Conservation (phyloP, 2,888 invertebrate genomes). For the Tiliacea citrago region DNA sequence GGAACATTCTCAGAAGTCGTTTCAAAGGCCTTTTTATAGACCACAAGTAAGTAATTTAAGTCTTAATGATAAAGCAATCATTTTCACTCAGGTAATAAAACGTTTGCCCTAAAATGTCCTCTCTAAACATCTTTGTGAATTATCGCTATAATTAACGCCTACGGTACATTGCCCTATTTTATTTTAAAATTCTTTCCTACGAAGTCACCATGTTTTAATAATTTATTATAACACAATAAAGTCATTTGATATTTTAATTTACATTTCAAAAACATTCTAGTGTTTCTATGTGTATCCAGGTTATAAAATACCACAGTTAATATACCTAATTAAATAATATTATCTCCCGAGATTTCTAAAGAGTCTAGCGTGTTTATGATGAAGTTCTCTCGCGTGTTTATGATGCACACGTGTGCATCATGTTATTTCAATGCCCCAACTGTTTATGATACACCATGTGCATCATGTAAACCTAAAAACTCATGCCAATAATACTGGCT, state of each 20-base stretch:
- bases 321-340: too few relatives aligned
- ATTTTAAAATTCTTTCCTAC: neutral
- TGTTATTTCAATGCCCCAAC: too few relatives aligned
- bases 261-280: too few relatives aligned
- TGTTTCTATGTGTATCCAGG: too few relatives aligned
- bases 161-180: neutral
- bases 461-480: too few relatives aligned
- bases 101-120: neutral
- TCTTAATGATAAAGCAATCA: neutral
- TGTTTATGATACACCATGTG: too few relatives aligned
- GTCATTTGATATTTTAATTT: neutral
- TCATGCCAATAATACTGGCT: too few relatives aligned
- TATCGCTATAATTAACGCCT: neutral
- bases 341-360: too few relatives aligned
- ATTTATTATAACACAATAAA: neutral
- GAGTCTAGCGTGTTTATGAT: too few relatives aligned
- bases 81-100: neutral
- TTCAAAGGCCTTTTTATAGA: neutral
- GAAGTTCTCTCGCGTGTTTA: too few relatives aligned
- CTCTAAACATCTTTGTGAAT: slow-evolving; percentile 5
- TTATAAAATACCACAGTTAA: too few relatives aligned
- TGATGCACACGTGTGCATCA: too few relatives aligned
- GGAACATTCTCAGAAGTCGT: neutral
- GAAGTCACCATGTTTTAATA: neutral
- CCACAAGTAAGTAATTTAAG: neutral